These are phyloP conservation scores for Cyaniris semiargus DNA, from an alignment of 2,888 invertebrate species.

Conservation along the genomic window DNA sequence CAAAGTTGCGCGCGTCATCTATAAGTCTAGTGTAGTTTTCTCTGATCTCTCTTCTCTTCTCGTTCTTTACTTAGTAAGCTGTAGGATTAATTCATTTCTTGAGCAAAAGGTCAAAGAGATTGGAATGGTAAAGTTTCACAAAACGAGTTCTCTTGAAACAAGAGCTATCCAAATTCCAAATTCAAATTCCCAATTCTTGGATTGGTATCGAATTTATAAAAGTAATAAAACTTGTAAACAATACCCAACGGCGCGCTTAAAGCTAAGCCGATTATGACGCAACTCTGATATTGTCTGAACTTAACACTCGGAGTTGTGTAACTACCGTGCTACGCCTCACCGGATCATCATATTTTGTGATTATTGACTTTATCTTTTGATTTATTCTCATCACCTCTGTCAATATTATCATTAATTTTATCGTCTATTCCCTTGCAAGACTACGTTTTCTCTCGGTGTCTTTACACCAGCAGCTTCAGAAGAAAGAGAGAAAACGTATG, in stretches of 20 bases:
- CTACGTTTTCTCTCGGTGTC: background rate
- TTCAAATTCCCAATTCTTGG: background rate
- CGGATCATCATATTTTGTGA: constrained; percentile 18
- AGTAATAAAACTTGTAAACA: constrained; percentile 22
- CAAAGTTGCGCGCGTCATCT: too few relatives aligned
- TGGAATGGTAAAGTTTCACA: background rate
- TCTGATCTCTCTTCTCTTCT: too few relatives aligned
- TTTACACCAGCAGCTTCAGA: too few relatives aligned
- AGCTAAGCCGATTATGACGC: constrained; percentile 13
- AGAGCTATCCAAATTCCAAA: background rate
- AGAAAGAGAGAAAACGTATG: too few relatives aligned
- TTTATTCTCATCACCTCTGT: background rate
- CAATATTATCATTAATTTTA: background rate
- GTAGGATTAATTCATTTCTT: too few relatives aligned
- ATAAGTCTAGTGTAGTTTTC: too few relatives aligned
- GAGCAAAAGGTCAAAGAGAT: background rate
- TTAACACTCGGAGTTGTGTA: constrained; percentile 9
- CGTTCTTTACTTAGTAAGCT: too few relatives aligned
- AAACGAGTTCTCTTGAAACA: constrained; percentile 16
- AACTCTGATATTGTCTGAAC: constrained; percentile 15
- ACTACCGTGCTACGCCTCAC: background rate
- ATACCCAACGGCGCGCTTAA: background rate
- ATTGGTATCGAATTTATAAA: constrained; percentile 16
- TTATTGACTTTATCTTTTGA: constrained; percentile 17
- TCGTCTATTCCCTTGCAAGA: background rate